Conservation (phyloP, 2,113 vertebrate genomes). For the Anarhynchus alexandrinus region DNA sequence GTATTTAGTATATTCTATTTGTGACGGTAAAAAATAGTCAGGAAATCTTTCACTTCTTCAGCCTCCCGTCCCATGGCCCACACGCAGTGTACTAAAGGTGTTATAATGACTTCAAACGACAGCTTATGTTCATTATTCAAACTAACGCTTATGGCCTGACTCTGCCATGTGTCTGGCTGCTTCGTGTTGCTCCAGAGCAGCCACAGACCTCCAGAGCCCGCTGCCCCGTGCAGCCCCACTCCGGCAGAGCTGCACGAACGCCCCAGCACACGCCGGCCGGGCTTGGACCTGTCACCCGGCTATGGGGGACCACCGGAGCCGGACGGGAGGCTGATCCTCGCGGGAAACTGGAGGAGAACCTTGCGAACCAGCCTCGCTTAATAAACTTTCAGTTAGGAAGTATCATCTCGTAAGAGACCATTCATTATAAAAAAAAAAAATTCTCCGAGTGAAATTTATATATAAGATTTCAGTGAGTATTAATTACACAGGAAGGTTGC, state of each 20-base stretch:
- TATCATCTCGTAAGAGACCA: neutral
- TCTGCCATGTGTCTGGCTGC: neutral
- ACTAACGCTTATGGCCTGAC: neutral
- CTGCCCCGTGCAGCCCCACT: neutral
- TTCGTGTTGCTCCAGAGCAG: neutral
- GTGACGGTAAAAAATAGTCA: neutral
- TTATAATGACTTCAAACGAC: neutral
- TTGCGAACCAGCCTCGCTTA: neutral
- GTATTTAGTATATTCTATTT: neutral
- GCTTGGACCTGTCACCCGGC: neutral
- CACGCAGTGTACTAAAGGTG: neutral
- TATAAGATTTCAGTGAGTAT: neutral
- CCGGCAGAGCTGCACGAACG: neutral
- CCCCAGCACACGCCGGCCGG: fast-evolving
- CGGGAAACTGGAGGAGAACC: neutral
- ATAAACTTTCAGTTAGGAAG: neutral
- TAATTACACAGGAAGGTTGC: slow-evolving; percentile 53
- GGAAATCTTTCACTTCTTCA: neutral
- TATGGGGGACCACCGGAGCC: fast-evolving
- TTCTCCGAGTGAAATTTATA: neutral
- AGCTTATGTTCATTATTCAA: neutral
- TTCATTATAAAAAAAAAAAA: neutral
- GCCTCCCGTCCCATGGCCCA: neutral
- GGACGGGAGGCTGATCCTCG: neutral
- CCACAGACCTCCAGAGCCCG: neutral